Percentiles rank a stretch among this genome's conserved stretches.
phyloP scores from a whole-genome alignment of 2,888 invertebrate genomes.

The Tryphoninae sp. region DNA sequence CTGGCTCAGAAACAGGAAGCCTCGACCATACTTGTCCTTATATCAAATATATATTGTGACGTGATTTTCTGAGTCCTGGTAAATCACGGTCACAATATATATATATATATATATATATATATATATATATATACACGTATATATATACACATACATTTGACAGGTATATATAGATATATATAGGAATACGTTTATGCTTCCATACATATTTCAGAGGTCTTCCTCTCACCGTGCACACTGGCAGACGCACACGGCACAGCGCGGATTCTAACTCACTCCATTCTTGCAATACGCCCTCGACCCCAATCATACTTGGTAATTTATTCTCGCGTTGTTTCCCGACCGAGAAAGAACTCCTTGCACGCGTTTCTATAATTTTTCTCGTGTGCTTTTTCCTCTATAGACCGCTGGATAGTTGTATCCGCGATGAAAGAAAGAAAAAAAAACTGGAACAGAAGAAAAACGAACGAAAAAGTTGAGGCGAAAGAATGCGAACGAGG shows the following conservation, averaged over 20 bases:
- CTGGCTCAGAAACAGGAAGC: conserved; percentile 17
- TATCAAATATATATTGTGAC: conserved; percentile 55
- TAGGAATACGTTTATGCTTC: conserved; percentile 73
- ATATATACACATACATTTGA: background rate
- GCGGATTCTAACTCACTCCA: conserved; percentile 32
- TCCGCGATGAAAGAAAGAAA: background rate
- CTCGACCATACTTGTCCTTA: conserved; percentile 56
- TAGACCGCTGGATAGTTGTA: background rate
- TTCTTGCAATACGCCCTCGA: conserved; percentile 27
- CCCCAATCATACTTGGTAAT: conserved; percentile 78
- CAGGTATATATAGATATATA: background rate
- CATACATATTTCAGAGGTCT: conserved; percentile 77
- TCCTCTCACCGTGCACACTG: conserved; percentile 16
- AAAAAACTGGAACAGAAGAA: background rate
- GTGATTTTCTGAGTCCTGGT: too few species aligned
- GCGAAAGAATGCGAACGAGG: background rate
- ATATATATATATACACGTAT: background rate
- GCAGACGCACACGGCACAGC: background rate
- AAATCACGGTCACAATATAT: too few species aligned
- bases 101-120: background rate
- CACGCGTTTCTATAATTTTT: background rate
- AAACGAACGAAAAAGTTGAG: background rate
- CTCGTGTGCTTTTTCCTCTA: background rate
- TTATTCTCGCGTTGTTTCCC: conserved; percentile 66
- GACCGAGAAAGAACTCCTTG: conserved; percentile 54